Evolutionary conservation across 2,797 vertebrate species (phyloP).

Genomic region (Pristis pectinata): DNA sequence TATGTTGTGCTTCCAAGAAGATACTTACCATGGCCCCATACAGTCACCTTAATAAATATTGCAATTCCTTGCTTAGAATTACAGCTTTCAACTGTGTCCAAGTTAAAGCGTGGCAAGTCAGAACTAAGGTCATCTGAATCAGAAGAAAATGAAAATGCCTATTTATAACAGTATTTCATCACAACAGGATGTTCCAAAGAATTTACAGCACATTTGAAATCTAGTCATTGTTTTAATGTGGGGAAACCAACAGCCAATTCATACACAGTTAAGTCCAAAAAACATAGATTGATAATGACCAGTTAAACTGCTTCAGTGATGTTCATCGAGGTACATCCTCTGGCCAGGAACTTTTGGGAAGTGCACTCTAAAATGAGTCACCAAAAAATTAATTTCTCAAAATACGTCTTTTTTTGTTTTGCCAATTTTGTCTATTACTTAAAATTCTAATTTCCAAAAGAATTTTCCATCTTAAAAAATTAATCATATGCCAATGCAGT

Average conservation of each 20-base stretch:
- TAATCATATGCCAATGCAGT: not conserved
- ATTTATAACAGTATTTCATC: not conserved
- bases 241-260: not conserved
- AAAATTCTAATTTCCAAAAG: slow-evolving; percentile 3
- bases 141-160: not conserved
- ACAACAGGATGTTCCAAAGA: not conserved
- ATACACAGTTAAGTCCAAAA: not conserved
- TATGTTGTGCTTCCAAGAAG: not conserved
- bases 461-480: not conserved
- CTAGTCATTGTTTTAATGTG: not conserved
- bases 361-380: not conserved
- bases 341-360: not conserved
- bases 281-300: not conserved
- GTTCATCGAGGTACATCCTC: not conserved
- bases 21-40: not conserved
- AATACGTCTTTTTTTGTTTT: not conserved
- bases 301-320: not conserved
- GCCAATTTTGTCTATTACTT: not conserved
- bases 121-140: not conserved
- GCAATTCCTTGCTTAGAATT: not conserved
- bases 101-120: not conserved
- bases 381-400: not conserved
- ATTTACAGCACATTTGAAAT: not conserved
- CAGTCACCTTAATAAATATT: not conserved
- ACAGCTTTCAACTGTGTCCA: not conserved